A percentile compares a stretch with the other conserved stretches of the same genome.
Conservation (phyloP, 2,113 vertebrate species). For the Paratilapia polleni region DNA sequence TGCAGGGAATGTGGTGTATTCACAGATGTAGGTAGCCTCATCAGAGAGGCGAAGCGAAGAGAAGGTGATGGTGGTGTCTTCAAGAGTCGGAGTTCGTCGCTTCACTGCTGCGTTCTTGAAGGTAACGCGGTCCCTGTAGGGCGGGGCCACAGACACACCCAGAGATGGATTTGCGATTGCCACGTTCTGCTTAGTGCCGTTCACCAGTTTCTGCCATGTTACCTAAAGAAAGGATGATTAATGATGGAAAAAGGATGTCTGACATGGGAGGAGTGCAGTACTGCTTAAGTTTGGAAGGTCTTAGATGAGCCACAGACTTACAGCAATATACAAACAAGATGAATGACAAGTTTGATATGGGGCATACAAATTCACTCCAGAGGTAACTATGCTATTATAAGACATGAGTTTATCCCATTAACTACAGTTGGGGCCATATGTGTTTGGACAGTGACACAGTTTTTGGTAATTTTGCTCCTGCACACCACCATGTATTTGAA, state of each 20-base stretch:
- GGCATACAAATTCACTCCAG: too few relatives aligned
- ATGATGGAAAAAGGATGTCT: background rate
- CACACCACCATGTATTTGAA: too few relatives aligned
- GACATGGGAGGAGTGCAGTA: background rate
- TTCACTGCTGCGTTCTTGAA: conserved; percentile 88
- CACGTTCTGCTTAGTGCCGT: conserved; percentile 94
- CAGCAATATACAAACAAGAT: background rate
- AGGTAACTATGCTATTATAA: background rate
- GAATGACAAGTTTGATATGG: too few relatives aligned
- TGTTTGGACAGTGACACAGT: background rate
- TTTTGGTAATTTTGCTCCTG: background rate
- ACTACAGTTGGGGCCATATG: background rate
- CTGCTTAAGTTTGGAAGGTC: background rate
- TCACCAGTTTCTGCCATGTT: conserved; percentile 96
- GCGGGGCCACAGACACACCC: conserved; percentile 90
- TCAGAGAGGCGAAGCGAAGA: conserved; percentile 89
- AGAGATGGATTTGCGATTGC: conserved; percentile 94
- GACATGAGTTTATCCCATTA: background rate
- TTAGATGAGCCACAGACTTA: background rate
- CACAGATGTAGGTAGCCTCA: conserved; percentile 95
- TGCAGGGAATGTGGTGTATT: conserved; percentile 95
- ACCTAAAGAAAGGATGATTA: conserved; percentile 78
- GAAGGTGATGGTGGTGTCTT: conserved; percentile 92
- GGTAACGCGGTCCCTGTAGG: conserved; percentile 88
- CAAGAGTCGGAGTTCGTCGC: conserved; percentile 87